A percentile compares a stretch with the other conserved stretches of the same genome.
Evolutionary conservation across 2,797 vertebrate species (phyloP).

Genomic region (Novumbra hubbsi): DNA sequence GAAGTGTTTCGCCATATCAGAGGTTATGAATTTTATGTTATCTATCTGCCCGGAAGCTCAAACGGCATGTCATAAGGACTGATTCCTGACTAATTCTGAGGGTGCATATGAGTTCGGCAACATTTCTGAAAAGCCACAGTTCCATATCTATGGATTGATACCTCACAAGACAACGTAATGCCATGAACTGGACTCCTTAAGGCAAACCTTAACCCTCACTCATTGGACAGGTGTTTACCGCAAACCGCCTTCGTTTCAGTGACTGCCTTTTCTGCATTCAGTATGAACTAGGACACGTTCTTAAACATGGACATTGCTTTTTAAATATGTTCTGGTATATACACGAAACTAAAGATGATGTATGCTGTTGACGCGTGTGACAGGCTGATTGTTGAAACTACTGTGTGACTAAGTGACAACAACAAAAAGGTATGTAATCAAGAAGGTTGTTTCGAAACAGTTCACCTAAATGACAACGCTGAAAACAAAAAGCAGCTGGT

Average conservation of each 20-base stretch:
- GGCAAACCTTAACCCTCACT: not conserved
- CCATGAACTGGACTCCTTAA: not conserved
- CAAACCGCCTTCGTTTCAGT: constrained; percentile 4
- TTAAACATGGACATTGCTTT: not conserved
- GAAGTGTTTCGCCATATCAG: not conserved
- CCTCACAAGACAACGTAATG: not conserved
- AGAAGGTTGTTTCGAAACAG: not conserved
- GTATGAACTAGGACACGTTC: constrained; percentile 77
- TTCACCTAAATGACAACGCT: constrained; percentile 22
- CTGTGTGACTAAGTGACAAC: constrained; percentile 2
- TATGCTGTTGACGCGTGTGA: constrained; percentile 25
- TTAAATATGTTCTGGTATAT: not conserved
- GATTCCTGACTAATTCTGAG: not conserved
- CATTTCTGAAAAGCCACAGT: not conserved
- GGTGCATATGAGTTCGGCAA: not conserved
- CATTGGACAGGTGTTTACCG: not conserved
- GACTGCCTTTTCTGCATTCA: constrained; percentile 71
- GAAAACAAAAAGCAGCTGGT: constrained; percentile 25
- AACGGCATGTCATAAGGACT: not conserved
- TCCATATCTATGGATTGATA: not conserved
- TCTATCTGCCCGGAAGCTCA: not conserved
- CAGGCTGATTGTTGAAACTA: constrained; percentile 25
- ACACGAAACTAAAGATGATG: constrained; percentile 12
- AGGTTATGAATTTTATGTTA: not conserved
- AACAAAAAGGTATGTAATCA: not conserved